A percentile compares a stretch with the other conserved stretches of the same genome.
phyloP scores from a whole-genome alignment of 2,888 invertebrate genomes.

The Salticus scenicus region DNA sequence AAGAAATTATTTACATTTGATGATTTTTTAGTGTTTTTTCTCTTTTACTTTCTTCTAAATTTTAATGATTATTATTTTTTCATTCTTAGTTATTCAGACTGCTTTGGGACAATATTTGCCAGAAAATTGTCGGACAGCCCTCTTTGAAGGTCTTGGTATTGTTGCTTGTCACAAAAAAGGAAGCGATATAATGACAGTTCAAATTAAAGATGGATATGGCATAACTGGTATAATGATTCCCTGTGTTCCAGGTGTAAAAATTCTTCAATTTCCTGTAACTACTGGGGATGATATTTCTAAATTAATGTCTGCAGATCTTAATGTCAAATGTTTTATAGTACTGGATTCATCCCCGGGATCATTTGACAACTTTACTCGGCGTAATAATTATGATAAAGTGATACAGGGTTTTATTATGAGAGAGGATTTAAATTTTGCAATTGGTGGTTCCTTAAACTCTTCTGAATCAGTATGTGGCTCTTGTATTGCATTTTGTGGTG shows the following conservation, averaged over 20 bases:
- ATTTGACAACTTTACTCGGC: no score
- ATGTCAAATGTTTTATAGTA: conserved; percentile 35
- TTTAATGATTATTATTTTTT: not conserved
- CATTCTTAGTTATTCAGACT: conserved; percentile 8
- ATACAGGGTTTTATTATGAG: conserved; percentile 15
- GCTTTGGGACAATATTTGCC: conserved; percentile 12
- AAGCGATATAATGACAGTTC: not conserved
- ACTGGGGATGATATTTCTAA: not conserved
- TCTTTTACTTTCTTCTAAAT: no score
- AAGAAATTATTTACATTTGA: no score
- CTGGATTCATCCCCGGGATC: conserved; percentile 29
- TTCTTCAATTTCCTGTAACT: conserved; percentile 24
- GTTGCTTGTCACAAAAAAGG: not conserved
- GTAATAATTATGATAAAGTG: not conserved
- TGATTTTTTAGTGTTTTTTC: no score
- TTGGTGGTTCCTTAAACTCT: conserved; percentile 62
- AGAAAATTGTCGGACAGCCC: not conserved
- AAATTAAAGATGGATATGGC: conserved; percentile 39
- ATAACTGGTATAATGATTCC: conserved; percentile 44
- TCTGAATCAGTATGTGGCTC: conserved; percentile 19
- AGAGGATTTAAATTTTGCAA: conserved; percentile 44
- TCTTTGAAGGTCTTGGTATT: conserved; percentile 22
- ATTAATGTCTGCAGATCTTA: conserved; percentile 24
- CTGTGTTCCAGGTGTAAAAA: conserved; percentile 29
- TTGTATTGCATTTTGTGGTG: conserved; percentile 69